Percentiles rank a stretch among this genome's conserved stretches.
Conservation (phyloP, 2,888 invertebrate genomes). For the Euplexia lucipara region DNA sequence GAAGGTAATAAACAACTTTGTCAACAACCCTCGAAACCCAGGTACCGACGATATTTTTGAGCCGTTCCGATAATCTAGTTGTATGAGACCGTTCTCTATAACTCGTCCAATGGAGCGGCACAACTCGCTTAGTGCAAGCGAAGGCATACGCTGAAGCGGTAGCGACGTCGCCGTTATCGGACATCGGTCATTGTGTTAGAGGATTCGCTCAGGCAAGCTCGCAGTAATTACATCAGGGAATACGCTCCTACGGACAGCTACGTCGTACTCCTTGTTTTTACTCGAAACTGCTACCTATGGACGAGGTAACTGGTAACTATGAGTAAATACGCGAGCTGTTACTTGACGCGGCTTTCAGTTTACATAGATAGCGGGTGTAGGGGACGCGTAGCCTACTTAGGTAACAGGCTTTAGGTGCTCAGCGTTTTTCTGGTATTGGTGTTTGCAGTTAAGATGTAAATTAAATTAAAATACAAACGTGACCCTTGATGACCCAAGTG, state of each 20-base stretch:
- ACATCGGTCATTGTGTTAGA: constrained; percentile 87
- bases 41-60: constrained; percentile 70
- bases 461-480: constrained; percentile 20
- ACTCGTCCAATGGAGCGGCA: constrained; percentile 72
- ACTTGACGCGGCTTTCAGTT: constrained; percentile 53
- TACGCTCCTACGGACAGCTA: constrained; percentile 73
- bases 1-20: constrained; percentile 1
- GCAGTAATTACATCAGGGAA: constrained; percentile 89
- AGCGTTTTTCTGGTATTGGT: constrained; percentile 17
- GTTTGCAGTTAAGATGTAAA: constrained; percentile 23
- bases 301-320: constrained; percentile 58
- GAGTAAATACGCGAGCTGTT: constrained; percentile 51
- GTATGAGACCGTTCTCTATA: constrained; percentile 77
- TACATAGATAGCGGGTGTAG: constrained; percentile 39
- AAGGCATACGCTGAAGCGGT: constrained; percentile 58
- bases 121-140: constrained; percentile 70
- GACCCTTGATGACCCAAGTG: background rate
- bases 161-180: constrained; percentile 74
- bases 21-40: constrained; percentile 14
- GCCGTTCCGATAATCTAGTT: constrained; percentile 76
- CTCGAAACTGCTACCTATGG: constrained; percentile 67
- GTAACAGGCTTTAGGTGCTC: constrained; percentile 44
- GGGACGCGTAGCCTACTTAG: constrained; percentile 35
- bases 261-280: constrained; percentile 77
- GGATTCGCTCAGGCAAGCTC: constrained; percentile 80